These are phyloP conservation scores for Cloeon dipterum DNA, from an alignment of 2,888 invertebrate genomes.

Conservation along the genomic window DNA sequence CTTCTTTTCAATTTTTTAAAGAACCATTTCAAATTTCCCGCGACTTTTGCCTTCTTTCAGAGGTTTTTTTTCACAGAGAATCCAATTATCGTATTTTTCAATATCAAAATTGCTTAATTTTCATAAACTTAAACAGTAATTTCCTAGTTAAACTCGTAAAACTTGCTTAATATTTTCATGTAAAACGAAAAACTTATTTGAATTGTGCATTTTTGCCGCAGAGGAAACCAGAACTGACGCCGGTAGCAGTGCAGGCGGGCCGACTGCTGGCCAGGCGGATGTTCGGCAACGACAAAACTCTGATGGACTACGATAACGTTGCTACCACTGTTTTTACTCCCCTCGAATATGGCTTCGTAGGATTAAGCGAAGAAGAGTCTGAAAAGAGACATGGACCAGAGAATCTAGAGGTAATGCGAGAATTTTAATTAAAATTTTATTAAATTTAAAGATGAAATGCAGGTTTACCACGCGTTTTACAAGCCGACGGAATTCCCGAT, in stretches of 20 bases:
- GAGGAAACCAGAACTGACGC: slow-evolving; percentile 72
- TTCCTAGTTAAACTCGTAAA: too few relatives aligned
- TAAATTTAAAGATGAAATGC: too few relatives aligned
- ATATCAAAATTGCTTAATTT: too few relatives aligned
- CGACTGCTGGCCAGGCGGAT: slow-evolving; percentile 56
- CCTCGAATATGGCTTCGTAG: slow-evolving; percentile 87
- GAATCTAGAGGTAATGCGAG: slow-evolving; percentile 33
- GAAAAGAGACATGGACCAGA: slow-evolving; percentile 42
- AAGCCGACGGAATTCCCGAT: slow-evolving; percentile 91
- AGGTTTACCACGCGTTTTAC: slow-evolving; percentile 79
- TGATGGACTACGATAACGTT: slow-evolving; percentile 67
- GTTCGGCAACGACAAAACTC: slow-evolving; percentile 29
- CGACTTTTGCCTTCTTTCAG: too few relatives aligned
- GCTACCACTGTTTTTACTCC: slow-evolving; percentile 94
- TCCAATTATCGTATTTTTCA: too few relatives aligned
- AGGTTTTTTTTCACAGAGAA: too few relatives aligned
- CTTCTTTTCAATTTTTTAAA: too few relatives aligned
- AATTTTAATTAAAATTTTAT: too few relatives aligned
- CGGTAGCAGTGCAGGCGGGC: slow-evolving; percentile 88
- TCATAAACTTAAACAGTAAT: too few relatives aligned
- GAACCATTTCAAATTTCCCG: too few relatives aligned
- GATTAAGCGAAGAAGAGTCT: slow-evolving; percentile 75
- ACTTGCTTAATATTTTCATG: too few relatives aligned
- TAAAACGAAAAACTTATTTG: too few relatives aligned
- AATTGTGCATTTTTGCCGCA: slow-evolving; percentile 14